These are phyloP conservation scores for Pluvialis apricaria DNA, from an alignment of 2,113 vertebrate genomes.

Conservation along the genomic window DNA sequence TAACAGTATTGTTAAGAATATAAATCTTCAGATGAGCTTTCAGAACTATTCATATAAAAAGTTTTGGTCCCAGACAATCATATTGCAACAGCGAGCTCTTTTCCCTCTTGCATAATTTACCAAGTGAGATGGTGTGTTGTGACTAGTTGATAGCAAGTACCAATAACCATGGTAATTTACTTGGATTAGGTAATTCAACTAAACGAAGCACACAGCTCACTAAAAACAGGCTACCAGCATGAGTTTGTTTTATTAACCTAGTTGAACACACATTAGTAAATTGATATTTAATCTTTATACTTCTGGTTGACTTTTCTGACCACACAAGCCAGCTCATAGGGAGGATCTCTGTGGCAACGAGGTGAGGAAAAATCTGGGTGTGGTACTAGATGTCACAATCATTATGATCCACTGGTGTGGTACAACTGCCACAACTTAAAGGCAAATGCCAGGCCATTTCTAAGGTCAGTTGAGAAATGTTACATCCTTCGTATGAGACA, in stretches of 20 bases:
- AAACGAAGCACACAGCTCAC: not conserved
- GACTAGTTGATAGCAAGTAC: not conserved
- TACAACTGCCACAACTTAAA: not conserved
- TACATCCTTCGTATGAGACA: not conserved
- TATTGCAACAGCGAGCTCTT: not conserved
- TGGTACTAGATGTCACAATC: not conserved
- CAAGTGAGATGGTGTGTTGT: not conserved
- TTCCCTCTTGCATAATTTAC: not conserved
- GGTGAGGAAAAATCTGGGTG: not conserved
- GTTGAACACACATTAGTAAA: not conserved
- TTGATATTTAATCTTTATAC: not conserved
- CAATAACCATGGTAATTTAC: not conserved
- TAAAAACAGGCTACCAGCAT: not conserved
- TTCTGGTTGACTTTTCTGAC: not conserved
- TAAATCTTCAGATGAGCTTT: not conserved
- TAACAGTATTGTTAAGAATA: not conserved
- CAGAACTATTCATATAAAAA: not conserved
- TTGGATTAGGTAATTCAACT: not conserved
- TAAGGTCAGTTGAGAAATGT: not conserved
- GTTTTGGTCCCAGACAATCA: not conserved
- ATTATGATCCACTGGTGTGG: not conserved
- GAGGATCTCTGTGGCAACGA: not conserved
- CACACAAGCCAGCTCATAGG: not conserved
- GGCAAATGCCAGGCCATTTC: not conserved
- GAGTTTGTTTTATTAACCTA: not conserved